Conservation (phyloP, 2,888 invertebrate genomes). For the Ephialtes manifestator region DNA sequence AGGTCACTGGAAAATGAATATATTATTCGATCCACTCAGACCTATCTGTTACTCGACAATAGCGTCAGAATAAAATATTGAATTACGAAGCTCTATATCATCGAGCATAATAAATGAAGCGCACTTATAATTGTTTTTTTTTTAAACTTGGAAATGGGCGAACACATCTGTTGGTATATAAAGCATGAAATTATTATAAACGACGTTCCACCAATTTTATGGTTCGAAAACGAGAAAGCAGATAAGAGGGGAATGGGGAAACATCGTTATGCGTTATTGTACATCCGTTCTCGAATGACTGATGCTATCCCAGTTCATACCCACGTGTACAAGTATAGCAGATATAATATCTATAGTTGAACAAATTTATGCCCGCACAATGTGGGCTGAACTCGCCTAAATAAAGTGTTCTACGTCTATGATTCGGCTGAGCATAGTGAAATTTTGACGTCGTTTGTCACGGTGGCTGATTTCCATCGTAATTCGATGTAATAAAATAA, state of each 20-base stretch:
- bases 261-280: constrained; percentile 21
- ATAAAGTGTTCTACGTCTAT: constrained; percentile 27
- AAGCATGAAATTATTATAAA: neutral
- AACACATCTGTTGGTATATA: neutral
- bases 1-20: constrained; percentile 34
- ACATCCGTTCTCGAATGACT: constrained; percentile 41
- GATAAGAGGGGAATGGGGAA: constrained; percentile 25
- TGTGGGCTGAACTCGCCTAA: constrained; percentile 34
- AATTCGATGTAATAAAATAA: neutral
- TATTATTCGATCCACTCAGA: constrained; percentile 31
- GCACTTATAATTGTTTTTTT: neutral
- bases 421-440: neutral
- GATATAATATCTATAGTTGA: constrained; percentile 6
- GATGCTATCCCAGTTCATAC: constrained; percentile 32
- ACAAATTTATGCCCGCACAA: constrained; percentile 32
- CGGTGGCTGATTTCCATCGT: constrained; percentile 27
- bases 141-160: too few species aligned
- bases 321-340: constrained; percentile 7
- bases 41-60: constrained; percentile 11
- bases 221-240: constrained; percentile 23
- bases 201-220: constrained; percentile 37
- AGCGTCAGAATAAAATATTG: constrained; percentile 1
- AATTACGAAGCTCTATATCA: too few species aligned
- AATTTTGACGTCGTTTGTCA: constrained; percentile 44
- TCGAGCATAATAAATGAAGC: too few species aligned